Evolutionary conservation across 1,140 invertebrate species (phyloP).

Genomic region (Hypothenemus hampei): DNA sequence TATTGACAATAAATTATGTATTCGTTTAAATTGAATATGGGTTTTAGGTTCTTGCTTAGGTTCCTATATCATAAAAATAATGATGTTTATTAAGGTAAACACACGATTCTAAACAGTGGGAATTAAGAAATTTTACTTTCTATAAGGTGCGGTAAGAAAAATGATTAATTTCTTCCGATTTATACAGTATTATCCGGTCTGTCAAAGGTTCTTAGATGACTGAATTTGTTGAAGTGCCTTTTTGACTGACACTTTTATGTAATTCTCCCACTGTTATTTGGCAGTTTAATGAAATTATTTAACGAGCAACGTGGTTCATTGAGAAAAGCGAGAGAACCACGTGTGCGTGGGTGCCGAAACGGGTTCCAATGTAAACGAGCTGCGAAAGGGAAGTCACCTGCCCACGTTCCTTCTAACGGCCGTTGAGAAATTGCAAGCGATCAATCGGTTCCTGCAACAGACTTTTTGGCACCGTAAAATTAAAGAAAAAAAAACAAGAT

Average conservation of each 20-base stretch:
- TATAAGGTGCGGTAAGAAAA: no score
- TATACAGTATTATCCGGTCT: no score
- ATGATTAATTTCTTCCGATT: no score
- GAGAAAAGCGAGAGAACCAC: constrained; percentile 35
- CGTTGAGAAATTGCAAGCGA: constrained; percentile 13
- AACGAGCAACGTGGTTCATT: constrained; percentile 37
- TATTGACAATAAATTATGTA: not conserved
- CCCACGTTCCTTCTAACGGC: constrained; percentile 32
- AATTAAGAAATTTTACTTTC: no score
- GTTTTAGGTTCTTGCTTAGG: not conserved
- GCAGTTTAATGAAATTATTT: constrained; percentile 32
- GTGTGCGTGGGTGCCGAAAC: constrained; percentile 36
- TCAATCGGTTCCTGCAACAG: no score
- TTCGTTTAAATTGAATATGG: not conserved
- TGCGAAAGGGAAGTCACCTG: constrained; percentile 41
- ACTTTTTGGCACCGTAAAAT: no score
- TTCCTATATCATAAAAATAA: no score
- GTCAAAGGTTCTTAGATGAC: no score
- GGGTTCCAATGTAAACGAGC: constrained; percentile 38
- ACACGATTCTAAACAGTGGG: no score
- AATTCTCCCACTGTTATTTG: constrained; percentile 10
- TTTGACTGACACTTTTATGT: no score
- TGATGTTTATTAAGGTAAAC: no score
- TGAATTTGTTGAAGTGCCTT: no score
- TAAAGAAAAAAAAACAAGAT: not conserved